Evolutionary conservation across 2,113 vertebrate genomes (phyloP), one percentile per base, ranked within the genome.

Genomic region (Pedetes capensis): DNA sequence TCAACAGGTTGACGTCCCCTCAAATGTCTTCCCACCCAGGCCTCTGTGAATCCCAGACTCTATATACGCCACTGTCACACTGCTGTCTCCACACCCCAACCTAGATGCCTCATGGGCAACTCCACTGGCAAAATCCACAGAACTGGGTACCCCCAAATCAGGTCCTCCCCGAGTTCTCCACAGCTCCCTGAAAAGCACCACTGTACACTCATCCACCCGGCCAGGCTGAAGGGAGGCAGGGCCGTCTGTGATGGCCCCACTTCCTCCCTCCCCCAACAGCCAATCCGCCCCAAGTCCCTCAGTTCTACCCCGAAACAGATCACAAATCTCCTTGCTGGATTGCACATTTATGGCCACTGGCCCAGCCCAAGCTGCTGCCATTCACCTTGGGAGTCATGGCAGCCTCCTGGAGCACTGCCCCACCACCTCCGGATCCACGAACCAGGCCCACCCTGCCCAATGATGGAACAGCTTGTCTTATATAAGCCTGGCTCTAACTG

Each of bases 21-120:
- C 53, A 79, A 51, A 53, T 3, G 37, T 20, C 32, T n/a, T 59
- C 47, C 20, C 68, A 23, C 23, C 53, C 59, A 34, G 8, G 23
- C 23, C n/a, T 87, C 63, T 49, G 34, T 66, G 23, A 93, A 32
- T 42, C 20, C 63, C 18, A 76, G 53, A 39, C 34, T 57, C 22
- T 16, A 29, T 22, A 79, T 18, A 74, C 3, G 8, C 17, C 88
- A 53, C 49, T 64, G 90, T 22, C 47, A 37, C n/a, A 37, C 34
- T 20, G 63, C 7, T 3, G 2, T 47, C 53, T 1, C 74, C 47
- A 64, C n/a, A 16, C 6, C 14, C 34, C 0, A 0, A 27, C 20
- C 34, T 6, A 23, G 32, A 69, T 42, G 34, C 44, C 66, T 49
- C 44, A 63, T 49, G 61, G 83, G 23, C n/a, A 81, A 83, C 51